Base-by-base conservation (phyloP, 2,797 vertebrate genomes). In the Valencia hispanica region DNA sequence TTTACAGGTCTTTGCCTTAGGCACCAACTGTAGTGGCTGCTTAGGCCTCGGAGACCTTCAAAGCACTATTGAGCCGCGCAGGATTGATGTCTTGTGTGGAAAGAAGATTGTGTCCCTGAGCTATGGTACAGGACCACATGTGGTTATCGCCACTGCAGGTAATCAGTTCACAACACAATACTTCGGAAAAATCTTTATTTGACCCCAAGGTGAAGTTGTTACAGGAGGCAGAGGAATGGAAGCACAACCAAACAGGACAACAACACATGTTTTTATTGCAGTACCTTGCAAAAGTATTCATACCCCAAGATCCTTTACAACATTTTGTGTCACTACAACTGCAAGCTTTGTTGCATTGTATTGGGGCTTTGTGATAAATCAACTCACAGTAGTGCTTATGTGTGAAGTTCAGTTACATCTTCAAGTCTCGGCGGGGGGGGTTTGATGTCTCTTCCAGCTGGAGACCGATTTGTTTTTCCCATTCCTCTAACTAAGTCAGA, bases 21-120 rank as follows among this genome's bases (percentile, higher is more conserved):
- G 98, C 77, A 98, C 98, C 76, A 99, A 99, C 94, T 97, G 96
- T 93, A 98, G 96, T 51, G 97, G 98, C 84, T 99, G 98, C 90
- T 94, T 99, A 90, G 98, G 98, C 32, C 94, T 97, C 20, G 98
- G 98, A 78, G 98, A 99, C 50, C 91, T 96, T 84, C 97, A 98
- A 92, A 98, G 97, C 91, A 97, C 96, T 43, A 97, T 99, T 72
- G 97, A 99, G 83, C 97, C 98, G 10, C 96, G 96, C 86, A 95
- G 96, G 89, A 94, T 99, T 87, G 97, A 98, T 89, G 87, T 95
- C 39, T 90, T 99, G 1, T 97, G 96, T 84, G 97, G 97, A 87
- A 99, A 98, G 94, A 99, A 98, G 91, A 97, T 99, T 83, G 94
- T 96, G 76, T 97, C 97, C 84, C 90, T 99, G 83, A 98, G 97